phyloP scores from a whole-genome alignment of 2,113 vertebrate genomes.

The Pachypanchax playfairii region DNA sequence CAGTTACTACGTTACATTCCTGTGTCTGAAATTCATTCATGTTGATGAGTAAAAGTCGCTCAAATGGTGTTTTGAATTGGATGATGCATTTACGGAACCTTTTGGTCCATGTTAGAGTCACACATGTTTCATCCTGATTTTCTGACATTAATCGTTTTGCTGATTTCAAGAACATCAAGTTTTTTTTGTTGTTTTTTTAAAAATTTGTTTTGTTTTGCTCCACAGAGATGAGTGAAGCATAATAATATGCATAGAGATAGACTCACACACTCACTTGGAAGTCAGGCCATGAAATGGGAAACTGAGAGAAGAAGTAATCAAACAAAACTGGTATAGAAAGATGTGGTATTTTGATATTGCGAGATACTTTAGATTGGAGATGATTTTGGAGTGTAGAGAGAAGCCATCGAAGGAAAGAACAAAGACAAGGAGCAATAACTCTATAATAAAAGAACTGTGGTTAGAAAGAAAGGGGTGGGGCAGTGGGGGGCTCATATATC shows the following conservation, averaged over 20 bases:
- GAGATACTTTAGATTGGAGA: slow-evolving; percentile 24
- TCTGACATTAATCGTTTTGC: not conserved
- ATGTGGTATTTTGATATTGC: slow-evolving; percentile 22
- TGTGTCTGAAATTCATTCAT: too few relatives aligned
- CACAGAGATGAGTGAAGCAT: not conserved
- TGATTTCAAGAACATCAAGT: slow-evolving; percentile 1
- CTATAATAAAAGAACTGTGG: slow-evolving; percentile 17
- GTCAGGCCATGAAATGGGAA: slow-evolving; percentile 30
- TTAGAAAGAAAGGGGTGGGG: not conserved
- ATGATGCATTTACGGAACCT: not conserved
- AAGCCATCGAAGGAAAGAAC: slow-evolving; percentile 39
- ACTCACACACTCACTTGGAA: slow-evolving; percentile 29
- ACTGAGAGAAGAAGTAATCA: slow-evolving; percentile 46
- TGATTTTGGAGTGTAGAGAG: slow-evolving; percentile 20
- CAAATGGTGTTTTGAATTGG: too few relatives aligned
- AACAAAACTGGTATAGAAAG: slow-evolving; percentile 20
- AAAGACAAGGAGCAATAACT: slow-evolving; percentile 37
- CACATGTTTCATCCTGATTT: not conserved
- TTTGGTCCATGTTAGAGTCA: not conserved
- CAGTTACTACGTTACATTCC: too few relatives aligned
- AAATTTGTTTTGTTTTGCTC: too few relatives aligned
- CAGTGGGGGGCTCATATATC: slow-evolving; percentile 51
- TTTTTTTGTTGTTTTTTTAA: not conserved
- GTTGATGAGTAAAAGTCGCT: too few relatives aligned
- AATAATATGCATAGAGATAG: slow-evolving; percentile 1